A percentile compares a stretch with the other conserved stretches of the same genome.
These are phyloP conservation scores for Danio tinwini DNA, from an alignment of 2,797 vertebrate species.

Conservation along the genomic window DNA sequence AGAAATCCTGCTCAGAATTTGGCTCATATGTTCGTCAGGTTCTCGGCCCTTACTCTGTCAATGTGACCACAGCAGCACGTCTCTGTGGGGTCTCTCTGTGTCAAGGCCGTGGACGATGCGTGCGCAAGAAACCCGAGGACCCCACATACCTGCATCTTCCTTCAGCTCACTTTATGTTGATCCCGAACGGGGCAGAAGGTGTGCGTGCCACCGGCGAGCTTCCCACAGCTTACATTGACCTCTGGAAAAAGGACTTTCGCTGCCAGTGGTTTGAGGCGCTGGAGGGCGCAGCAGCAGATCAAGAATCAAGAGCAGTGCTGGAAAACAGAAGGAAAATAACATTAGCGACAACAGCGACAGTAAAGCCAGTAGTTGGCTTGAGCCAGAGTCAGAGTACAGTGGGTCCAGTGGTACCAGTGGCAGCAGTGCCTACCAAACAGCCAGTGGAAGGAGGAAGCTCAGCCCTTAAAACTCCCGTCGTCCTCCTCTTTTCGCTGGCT, in stretches of 20 bases:
- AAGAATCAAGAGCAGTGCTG: constrained; percentile 68
- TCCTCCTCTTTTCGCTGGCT: constrained; percentile 26
- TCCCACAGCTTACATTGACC: constrained; percentile 63
- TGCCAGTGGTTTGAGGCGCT: constrained; percentile 80
- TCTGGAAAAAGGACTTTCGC: constrained; percentile 80
- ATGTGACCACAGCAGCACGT: constrained; percentile 79
- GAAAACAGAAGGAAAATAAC: constrained; percentile 50
- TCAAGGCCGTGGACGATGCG: constrained; percentile 79
- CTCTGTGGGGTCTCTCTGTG: constrained; percentile 80
- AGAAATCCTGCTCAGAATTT: constrained; percentile 82
- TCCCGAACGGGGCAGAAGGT: constrained; percentile 64
- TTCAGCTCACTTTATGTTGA: constrained; percentile 60
- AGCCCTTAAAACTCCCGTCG: neutral
- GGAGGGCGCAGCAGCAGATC: constrained; percentile 73
- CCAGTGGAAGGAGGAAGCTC: constrained; percentile 17
- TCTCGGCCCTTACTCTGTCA: constrained; percentile 80
- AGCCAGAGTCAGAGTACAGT: constrained; percentile 54
- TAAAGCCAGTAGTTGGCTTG: constrained; percentile 64
- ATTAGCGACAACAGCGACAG: constrained; percentile 31
- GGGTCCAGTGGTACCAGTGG: constrained; percentile 8
- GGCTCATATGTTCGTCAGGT: constrained; percentile 74
- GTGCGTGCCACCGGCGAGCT: constrained; percentile 70
- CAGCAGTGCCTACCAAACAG: constrained; percentile 23
- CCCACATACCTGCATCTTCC: constrained; percentile 79
- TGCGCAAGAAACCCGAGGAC: constrained; percentile 75